Conservation (phyloP, 2,888 invertebrate genomes). For the Sinohyriopsis cumingii region DNA sequence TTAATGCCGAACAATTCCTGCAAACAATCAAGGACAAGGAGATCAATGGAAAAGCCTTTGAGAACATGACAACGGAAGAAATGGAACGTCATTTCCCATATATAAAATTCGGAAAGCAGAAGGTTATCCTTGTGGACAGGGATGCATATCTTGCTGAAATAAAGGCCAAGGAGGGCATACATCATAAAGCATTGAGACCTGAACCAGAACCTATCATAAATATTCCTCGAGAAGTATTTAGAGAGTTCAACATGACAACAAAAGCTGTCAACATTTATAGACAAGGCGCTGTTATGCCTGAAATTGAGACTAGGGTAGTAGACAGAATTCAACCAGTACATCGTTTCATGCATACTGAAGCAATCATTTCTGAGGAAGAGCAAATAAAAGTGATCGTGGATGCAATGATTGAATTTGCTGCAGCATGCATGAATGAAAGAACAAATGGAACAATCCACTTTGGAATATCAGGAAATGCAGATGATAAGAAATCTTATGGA, state of each 20-base stretch:
- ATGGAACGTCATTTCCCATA: conserved; percentile 10
- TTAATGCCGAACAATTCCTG: conserved; percentile 4
- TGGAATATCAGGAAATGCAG: conserved; percentile 17
- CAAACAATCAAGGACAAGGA: conserved; percentile 7
- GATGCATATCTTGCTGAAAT: not conserved
- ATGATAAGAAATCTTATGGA: conserved; percentile 10
- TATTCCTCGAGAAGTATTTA: conserved; percentile 7
- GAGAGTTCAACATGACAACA: conserved; percentile 11
- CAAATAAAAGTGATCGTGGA: conserved; percentile 2
- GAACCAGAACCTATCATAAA: not conserved
- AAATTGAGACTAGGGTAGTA: conserved; percentile 2
- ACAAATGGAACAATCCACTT: conserved; percentile 37
- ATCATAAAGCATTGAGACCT: too few relatives aligned
- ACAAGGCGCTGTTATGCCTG: conserved; percentile 1
- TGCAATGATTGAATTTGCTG: conserved; percentile 16
- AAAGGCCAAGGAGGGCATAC: not conserved
- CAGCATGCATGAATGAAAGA: conserved; percentile 36
- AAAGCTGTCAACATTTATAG: conserved; percentile 10
- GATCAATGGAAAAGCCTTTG: conserved; percentile 17
- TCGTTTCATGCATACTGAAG: conserved; percentile 1
- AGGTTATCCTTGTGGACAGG: conserved; percentile 8
- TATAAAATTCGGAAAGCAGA: conserved; percentile 13
- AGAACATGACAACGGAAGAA: conserved; percentile 12
- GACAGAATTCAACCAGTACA: conserved; percentile 18
- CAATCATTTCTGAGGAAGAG: not conserved